Conservation (phyloP, 2,888 invertebrate species). For the Agapostemon virescens region DNA sequence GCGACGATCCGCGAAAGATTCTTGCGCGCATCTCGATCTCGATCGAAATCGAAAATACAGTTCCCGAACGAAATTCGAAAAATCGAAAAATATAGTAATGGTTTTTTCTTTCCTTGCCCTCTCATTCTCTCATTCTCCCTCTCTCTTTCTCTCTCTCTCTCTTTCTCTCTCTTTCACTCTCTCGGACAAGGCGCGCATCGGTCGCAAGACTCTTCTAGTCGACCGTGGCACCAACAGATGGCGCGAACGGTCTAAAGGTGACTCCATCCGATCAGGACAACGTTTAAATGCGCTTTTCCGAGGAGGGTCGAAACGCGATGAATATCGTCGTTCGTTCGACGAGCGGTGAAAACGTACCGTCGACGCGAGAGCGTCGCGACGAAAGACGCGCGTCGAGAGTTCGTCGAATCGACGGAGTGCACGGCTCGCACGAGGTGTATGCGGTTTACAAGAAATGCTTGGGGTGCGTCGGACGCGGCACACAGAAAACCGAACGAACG, state of each 20-base stretch:
- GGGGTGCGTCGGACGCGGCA: neutral
- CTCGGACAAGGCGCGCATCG: slow-evolving; percentile 21
- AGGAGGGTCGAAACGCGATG: neutral
- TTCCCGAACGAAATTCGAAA: neutral
- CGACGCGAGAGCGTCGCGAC: too few relatives aligned
- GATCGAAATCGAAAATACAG: neutral
- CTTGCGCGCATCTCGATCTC: neutral
- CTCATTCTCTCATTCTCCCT: too few relatives aligned
- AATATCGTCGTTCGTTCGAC: too few relatives aligned
- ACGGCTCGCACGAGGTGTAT: neutral
- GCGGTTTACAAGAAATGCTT: neutral
- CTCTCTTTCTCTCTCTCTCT: too few relatives aligned
- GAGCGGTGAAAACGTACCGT: too few relatives aligned
- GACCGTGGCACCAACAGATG: slow-evolving; percentile 67
- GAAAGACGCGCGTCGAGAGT: neutral
- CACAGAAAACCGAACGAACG: too few relatives aligned
- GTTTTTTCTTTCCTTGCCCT: neutral
- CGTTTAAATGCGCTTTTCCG: neutral
- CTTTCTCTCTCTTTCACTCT: slow-evolving; percentile 44
- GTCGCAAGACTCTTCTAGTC: slow-evolving; percentile 59
- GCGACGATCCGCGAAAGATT: too few relatives aligned
- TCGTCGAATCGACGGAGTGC: neutral
- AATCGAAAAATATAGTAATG: neutral
- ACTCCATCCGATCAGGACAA: slow-evolving; percentile 35
- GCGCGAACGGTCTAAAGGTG: slow-evolving; percentile 66